Base-by-base conservation (phyloP, 2,797 vertebrate genomes). In the Pseudomugil gertrudae region DNA sequence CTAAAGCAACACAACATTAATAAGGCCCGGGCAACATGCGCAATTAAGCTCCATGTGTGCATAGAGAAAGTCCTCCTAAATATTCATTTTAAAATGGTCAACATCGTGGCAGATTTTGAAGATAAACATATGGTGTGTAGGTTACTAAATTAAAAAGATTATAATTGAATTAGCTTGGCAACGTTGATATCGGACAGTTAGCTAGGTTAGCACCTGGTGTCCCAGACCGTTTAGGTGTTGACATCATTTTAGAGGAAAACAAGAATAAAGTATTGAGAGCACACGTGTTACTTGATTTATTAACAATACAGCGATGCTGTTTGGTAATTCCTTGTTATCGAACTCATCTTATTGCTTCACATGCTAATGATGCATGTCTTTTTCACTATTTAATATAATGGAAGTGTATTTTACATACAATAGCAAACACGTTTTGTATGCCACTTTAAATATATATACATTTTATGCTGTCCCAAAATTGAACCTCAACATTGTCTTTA, bases 21-120 rank as follows among this genome's bases (percentile, higher is more conserved):
- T 36, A 30, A 55, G 75, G 84, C 77, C 85, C 33, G 17, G 45
- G 45, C 64, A 74, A 33, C 13, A 56, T 43, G 59, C 69, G 53
- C 51, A 57, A n/a, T 60, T 56, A 58, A 71, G 64, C 58, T 77
- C 38, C 2, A n/a, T 36, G 33, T 70, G 38, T 9, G 10, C 11
- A 68, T 58, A 57, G 27, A 56, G 17, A 21, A 69, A 72, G 48
- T 68, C 36, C 9, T 27, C 0, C 11, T 59, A 59, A 74, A 62
- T 73, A 57, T 54, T 1, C 14, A 63, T 68, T 64, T 40, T 45
- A 17, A 1, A 0, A 9, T 23, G 1, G 45, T n/a, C 57, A 9
- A 4, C 30, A 2, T 26, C 14, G 14, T n/a, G n/a, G 10, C 29
- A 0, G 0, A 6, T 0, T 0, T 6, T 1, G 15, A 17, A 19